These are phyloP conservation scores for Trichomycterus rosablanca DNA, from an alignment of 2,113 vertebrate species.

Conservation along the genomic window DNA sequence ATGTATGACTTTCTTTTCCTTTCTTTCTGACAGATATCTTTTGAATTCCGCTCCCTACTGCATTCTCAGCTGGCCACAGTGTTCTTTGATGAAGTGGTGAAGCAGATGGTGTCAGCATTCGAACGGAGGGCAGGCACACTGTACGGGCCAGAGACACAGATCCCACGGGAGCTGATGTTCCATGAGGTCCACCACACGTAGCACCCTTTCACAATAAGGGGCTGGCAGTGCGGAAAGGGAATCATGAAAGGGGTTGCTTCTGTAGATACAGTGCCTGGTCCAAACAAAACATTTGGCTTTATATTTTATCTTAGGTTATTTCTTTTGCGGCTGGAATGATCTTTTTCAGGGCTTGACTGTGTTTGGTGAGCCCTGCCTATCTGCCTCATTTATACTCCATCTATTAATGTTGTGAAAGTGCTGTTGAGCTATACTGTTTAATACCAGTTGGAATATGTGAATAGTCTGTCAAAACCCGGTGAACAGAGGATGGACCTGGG, in stretches of 20 bases:
- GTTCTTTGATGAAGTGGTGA: constrained; percentile 95
- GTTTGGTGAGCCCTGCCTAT: neutral
- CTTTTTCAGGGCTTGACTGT: neutral
- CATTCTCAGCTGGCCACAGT: constrained; percentile 87
- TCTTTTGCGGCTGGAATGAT: constrained; percentile 31
- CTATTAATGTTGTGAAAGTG: neutral
- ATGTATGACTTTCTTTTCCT: neutral
- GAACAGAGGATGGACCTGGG: too few species aligned
- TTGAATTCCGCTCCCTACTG: constrained; percentile 91
- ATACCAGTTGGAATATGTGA: too few species aligned
- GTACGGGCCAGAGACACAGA: constrained; percentile 80
- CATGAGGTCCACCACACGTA: constrained; percentile 89
- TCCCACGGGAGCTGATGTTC: constrained; percentile 88
- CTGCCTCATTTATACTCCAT: constrained; percentile 34
- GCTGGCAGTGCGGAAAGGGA: neutral
- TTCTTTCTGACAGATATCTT: constrained; percentile 76
- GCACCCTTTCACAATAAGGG: constrained; percentile 27
- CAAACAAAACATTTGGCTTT: constrained; percentile 32
- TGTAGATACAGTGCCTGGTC: constrained; percentile 54
- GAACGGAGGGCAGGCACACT: constrained; percentile 78
- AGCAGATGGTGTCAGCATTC: constrained; percentile 92
- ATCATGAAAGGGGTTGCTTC: constrained; percentile 23
- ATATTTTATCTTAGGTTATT: constrained; percentile 31
- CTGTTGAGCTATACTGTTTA: constrained; percentile 16
- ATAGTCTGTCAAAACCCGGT: too few species aligned